phyloP scores from a whole-genome alignment of 2,888 invertebrate genomes.

The Ephialtes manifestator region DNA sequence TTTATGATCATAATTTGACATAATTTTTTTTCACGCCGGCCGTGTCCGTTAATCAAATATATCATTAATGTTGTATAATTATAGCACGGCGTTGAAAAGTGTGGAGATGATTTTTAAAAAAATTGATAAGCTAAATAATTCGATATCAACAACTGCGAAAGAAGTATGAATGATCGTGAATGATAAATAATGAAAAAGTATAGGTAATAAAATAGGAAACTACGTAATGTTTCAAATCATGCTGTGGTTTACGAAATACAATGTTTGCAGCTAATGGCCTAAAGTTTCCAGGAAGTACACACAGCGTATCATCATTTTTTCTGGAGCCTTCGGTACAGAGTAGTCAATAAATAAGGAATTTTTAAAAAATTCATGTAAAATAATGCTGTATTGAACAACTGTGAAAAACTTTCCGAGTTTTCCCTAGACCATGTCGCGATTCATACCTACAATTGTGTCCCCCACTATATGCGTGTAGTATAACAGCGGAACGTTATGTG shows the following conservation, averaged over 20 bases:
- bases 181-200: no score
- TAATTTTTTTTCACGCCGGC: no score
- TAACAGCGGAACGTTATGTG: constrained; percentile 29
- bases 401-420: constrained; percentile 8
- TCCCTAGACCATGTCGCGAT: not conserved
- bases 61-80: no score
- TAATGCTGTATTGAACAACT: not conserved
- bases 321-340: not conserved
- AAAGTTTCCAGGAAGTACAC: not conserved
- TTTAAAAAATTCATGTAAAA: constrained; percentile 17
- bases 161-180: no score
- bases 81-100: no score
- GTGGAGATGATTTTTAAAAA: no score
- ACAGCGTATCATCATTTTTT: not conserved
- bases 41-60: no score
- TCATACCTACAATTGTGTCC: not conserved
- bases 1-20: no score
- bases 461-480: constrained; percentile 4
- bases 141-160: no score
- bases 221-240: no score
- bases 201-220: no score
- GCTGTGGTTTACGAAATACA: not conserved
- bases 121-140: no score
- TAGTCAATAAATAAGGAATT: constrained; percentile 6
- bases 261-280: not conserved